phyloP scores from a whole-genome alignment of 2,888 invertebrate genomes.

The Dynastes grantii region DNA sequence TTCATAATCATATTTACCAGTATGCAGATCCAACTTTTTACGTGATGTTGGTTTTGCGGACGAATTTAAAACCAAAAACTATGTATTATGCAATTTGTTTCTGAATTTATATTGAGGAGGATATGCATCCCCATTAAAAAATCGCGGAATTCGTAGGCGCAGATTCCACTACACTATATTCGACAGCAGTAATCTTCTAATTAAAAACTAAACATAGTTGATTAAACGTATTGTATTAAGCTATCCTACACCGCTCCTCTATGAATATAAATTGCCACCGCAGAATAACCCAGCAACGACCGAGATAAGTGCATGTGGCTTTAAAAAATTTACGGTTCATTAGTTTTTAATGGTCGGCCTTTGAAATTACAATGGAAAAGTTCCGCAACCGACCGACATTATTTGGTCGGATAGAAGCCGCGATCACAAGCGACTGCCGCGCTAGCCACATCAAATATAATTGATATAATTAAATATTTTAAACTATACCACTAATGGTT shows the following conservation, averaged over 20 bases:
- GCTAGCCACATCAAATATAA: slow-evolving; percentile 14
- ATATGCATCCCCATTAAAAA: too few species aligned
- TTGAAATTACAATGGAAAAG: slow-evolving; percentile 34
- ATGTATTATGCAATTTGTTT: too few species aligned
- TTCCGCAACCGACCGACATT: slow-evolving; percentile 3
- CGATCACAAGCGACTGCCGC: background rate
- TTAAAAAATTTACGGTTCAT: slow-evolving; percentile 32
- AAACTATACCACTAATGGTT: slow-evolving; percentile 3
- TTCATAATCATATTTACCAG: too few species aligned
- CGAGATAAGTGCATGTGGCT: slow-evolving; percentile 10
- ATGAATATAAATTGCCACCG: slow-evolving; percentile 27
- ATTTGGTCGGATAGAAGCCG: background rate
- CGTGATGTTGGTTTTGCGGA: too few species aligned
- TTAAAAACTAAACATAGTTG: background rate
- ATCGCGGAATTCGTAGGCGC: too few species aligned
- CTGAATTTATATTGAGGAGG: too few species aligned
- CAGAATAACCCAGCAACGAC: background rate
- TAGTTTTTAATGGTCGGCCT: slow-evolving; percentile 24
- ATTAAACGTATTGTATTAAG: background rate
- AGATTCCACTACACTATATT: too few species aligned
- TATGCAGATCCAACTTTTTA: too few species aligned
- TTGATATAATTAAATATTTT: slow-evolving; percentile 32
- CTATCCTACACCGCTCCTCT: slow-evolving; percentile 4
- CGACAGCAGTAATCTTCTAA: too few species aligned
- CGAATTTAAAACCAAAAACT: too few species aligned